Conservation (phyloP, 2,888 invertebrate genomes). For the Caenorhabditis sp. region DNA sequence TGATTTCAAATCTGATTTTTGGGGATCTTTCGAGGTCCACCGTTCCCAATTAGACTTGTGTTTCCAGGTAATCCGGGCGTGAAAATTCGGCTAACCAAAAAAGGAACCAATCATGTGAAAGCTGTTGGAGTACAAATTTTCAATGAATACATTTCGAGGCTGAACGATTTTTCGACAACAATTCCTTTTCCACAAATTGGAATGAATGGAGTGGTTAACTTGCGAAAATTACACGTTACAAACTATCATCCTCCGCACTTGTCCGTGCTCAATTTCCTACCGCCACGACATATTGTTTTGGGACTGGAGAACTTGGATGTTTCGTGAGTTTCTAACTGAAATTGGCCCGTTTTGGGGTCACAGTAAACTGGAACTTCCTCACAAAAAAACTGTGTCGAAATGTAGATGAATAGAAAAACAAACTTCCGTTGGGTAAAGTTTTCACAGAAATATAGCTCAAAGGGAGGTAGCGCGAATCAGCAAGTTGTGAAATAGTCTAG, state of each 20-base stretch:
- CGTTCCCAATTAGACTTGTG: too few species aligned
- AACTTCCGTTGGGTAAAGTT: not conserved
- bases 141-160: constrained; percentile 63
- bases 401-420: not conserved
- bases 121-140: constrained; percentile 65
- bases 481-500: too few species aligned
- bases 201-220: constrained; percentile 57
- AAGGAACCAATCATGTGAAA: constrained; percentile 69
- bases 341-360: too few species aligned
- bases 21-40: too few species aligned
- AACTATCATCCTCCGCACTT: constrained; percentile 61
- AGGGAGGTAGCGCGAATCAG: too few species aligned
- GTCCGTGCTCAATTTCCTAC: constrained; percentile 64
- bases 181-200: constrained; percentile 63
- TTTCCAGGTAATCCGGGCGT: constrained; percentile 66
- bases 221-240: constrained; percentile 59
- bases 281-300: constrained; percentile 59
- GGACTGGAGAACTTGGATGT: constrained; percentile 64
- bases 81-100: constrained; percentile 64
- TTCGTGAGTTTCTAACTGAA: constrained; percentile 33
- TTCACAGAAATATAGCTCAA: too few species aligned
- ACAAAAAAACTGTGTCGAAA: too few species aligned
- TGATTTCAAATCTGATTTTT: too few species aligned
- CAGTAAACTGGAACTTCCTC: too few species aligned
- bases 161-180: constrained; percentile 46